Base-by-base conservation (phyloP, 2,797 vertebrate genomes). In the Sebastes flavidus region DNA sequence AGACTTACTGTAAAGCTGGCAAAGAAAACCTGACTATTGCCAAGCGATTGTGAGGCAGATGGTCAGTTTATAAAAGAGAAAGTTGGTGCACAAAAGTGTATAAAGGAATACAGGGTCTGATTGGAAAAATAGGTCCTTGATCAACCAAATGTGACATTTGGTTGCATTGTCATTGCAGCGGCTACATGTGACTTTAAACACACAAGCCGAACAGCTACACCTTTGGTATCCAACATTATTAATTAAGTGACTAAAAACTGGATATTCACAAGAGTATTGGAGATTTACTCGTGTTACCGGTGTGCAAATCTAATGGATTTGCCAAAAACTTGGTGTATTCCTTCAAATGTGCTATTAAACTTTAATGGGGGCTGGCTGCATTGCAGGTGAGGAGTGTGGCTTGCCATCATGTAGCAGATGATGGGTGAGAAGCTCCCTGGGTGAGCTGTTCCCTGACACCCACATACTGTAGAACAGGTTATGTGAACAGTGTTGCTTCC, bases 1-100 rank as follows among this genome's bases (percentile, higher is more conserved):
- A 90, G 84, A 83, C 87, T 91, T 89, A 88, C 76, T 86, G 85
- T 94, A 89, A 91, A 91, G 87, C 89, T 91, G 91, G 90, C 91
- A 85, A 65, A 87, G 83, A 73, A 79, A 82, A 75, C 61, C 54
- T 16, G 18, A 46, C 60, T 72, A 84, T 86, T 89, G 89, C 92
- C 92, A 92, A 89, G 86, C 77, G 84, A 91, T 91, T 83, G 76
- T 72, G 85, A 82, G 93, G 86, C 93, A 95, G 94, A 95, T 94
- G 93, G 94, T 91, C 90, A 88, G 72, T 92, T 94, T 92, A 84
- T 91, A 88, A 90, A 88, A 88, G 83, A 87, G 82, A 89, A 82
- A 85, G 86, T 89, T 82, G 62, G 66, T 25, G 54, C 16, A 76
- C 49, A 67, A 74, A 78, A 83, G 24, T 61, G 66, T 25, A 61